Base-by-base conservation (phyloP, 2,888 invertebrate species). In the Coleophora flavipennella region DNA sequence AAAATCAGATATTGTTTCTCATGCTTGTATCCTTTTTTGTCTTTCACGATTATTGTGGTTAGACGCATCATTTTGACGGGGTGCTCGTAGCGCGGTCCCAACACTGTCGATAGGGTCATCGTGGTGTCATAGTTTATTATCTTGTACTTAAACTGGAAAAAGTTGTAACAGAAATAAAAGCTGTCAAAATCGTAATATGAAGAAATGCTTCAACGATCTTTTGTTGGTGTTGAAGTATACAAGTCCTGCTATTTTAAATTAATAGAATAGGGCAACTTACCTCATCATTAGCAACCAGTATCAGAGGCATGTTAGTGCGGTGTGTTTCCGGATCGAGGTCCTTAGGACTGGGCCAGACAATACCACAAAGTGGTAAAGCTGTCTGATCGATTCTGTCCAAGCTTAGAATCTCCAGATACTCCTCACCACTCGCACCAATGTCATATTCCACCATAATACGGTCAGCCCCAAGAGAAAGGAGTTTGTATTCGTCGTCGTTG, bases 121-220 rank as follows among this genome's bases (percentile, higher is more conserved):
- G 88, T 88, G 0, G 89, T 90, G 2, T 70, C 66, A 38, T 88
- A 84, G 63, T 91, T 90, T 36, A 90, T 67, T 35, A 91, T 69
- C 64, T 91, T 92, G 55, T 90, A 90, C 70, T 93, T 93, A 59
- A 83, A 86, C 89, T 90, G 68, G n/a, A n/a, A n/a, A n/a, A n/a
- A n/a, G n/a, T n/a, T n/a, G n/a, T n/a, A n/a, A n/a, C n/a, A n/a
- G n/a, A n/a, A n/a, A n/a, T n/a, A n/a, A n/a, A n/a, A n/a, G n/a
- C n/a, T 20, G 20, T 20, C 20, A 20, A 20, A 20, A 20, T n/a
- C n/a, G n/a, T n/a, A n/a, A n/a, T n/a, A n/a, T 4, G 20, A 20
- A 20, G 20, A 20, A 20, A 20, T n/a, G n/a, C n/a, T n/a, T n/a
- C n/a, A 20, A 20, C 20, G 20, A 20, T 20, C 3, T 20, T 3